Conservation (phyloP, 1,140 invertebrate genomes). For the Druon quercuslanigerum region DNA sequence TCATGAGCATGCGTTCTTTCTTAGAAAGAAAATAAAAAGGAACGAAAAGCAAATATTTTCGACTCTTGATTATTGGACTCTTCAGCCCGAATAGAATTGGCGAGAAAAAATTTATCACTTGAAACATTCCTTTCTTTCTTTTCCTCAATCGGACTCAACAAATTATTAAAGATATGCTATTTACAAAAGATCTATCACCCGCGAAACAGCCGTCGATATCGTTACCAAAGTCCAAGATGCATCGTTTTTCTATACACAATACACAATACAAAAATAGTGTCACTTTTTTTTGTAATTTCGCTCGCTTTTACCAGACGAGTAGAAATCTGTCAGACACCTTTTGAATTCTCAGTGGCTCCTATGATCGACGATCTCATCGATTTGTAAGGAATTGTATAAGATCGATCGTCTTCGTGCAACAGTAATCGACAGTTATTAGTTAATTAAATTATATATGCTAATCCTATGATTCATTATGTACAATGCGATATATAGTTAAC, state of each 20-base stretch:
- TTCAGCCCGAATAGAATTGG: conserved; percentile 1
- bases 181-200: conserved; percentile 30
- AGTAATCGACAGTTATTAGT: conserved; percentile 7
- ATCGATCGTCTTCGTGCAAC: background rate
- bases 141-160: conserved; percentile 8
- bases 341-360: background rate
- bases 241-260: background rate
- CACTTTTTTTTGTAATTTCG: background rate
- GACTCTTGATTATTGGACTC: background rate
- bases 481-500: conserved; percentile 63
- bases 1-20: background rate
- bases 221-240: conserved; percentile 18
- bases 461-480: conserved; percentile 61
- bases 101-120: conserved; percentile 21
- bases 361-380: conserved; percentile 11
- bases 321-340: background rate
- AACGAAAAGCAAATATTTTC: background rate
- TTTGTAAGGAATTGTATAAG: conserved; percentile 9
- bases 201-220: conserved; percentile 11
- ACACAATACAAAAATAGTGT: conserved; percentile 20
- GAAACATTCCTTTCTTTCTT: conserved; percentile 1
- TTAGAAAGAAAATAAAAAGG: background rate
- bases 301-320: background rate
- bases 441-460: conserved; percentile 45
- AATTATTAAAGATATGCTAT: conserved; percentile 26